phyloP scores from a whole-genome alignment of 2,797 vertebrate species.

The Enteromius viviparus region DNA sequence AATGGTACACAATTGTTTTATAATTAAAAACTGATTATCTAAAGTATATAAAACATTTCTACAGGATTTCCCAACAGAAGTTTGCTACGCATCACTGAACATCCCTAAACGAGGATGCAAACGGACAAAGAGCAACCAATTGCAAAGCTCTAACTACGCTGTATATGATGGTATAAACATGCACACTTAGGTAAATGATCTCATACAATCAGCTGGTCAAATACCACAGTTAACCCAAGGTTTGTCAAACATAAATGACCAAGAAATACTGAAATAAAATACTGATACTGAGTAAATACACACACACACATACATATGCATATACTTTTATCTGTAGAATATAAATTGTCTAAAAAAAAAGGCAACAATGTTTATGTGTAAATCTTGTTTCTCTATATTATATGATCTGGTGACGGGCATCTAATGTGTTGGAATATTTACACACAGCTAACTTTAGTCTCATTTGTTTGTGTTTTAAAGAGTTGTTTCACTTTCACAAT shows the following conservation, averaged over 20 bases:
- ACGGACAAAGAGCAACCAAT: not conserved
- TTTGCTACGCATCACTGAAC: conserved; percentile 49
- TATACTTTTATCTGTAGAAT: not conserved
- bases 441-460: not conserved
- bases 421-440: not conserved
- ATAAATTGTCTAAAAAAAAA: not conserved
- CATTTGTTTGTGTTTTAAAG: not conserved
- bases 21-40: not conserved
- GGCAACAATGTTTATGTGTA: not conserved
- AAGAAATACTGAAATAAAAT: not conserved
- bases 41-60: not conserved
- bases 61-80: conserved; percentile 25
- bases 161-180: conserved; percentile 29
- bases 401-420: not conserved
- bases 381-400: not conserved
- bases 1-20: not conserved
- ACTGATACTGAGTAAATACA: too few relatives aligned
- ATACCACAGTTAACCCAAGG: not conserved
- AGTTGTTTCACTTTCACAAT: not conserved
- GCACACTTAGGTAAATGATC: not conserved
- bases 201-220: not conserved
- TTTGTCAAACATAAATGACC: not conserved
- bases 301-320: too few relatives aligned
- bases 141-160: conserved; percentile 23
- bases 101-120: conserved; percentile 23